phyloP scores from a whole-genome alignment of 1,140 invertebrate genomes.

The Zaprionus ghesquierei region DNA sequence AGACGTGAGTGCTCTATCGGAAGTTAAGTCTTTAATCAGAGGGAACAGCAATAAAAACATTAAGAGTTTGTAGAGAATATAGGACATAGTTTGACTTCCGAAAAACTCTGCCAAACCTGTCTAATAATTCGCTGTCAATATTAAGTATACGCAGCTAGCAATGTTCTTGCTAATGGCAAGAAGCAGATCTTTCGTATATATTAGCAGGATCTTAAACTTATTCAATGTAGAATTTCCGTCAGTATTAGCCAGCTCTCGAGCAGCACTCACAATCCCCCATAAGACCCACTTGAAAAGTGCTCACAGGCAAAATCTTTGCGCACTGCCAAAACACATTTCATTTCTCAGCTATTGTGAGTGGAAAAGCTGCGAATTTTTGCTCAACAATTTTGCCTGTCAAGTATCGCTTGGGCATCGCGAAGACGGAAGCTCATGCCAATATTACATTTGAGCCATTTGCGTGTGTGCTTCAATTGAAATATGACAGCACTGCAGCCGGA shows the following conservation, averaged over 20 bases:
- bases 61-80: not conserved
- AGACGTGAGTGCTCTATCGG: not conserved
- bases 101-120: too few relatives aligned
- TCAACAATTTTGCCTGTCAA: slow-evolving; percentile 9
- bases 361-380: not conserved
- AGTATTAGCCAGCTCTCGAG: not conserved
- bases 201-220: not conserved
- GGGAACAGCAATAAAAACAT: not conserved
- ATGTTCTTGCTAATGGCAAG: not conserved
- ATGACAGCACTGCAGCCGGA: slow-evolving; percentile 39
- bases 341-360: not conserved
- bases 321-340: not conserved
- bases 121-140: too few relatives aligned
- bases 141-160: not conserved
- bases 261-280: not conserved
- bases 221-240: not conserved
- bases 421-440: slow-evolving; percentile 4
- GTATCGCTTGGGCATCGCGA: not conserved
- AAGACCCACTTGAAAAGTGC: not conserved
- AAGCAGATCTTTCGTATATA: not conserved
- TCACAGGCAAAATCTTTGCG: not conserved
- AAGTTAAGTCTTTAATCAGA: too few relatives aligned
- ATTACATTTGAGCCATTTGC: slow-evolving; percentile 32
- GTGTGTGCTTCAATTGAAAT: slow-evolving; percentile 57
- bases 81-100: too few relatives aligned